Evolutionary conservation across 2,113 vertebrate species (phyloP).

Genomic region (Epinephelus cyanopodus): DNA sequence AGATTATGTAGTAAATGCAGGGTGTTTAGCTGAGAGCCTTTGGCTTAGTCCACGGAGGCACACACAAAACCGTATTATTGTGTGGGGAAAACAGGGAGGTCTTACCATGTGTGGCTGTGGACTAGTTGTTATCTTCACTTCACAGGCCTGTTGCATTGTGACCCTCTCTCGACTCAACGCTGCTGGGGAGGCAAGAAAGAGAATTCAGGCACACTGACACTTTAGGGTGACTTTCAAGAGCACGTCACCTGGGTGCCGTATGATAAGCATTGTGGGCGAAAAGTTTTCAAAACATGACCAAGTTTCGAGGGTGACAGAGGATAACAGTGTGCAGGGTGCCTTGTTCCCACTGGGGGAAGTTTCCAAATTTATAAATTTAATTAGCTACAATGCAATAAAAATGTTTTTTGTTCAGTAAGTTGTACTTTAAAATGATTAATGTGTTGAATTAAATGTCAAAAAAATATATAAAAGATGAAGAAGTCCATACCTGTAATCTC

Average conservation of each 20-base stretch:
- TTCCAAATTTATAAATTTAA: background rate
- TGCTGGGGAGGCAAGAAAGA: conserved; percentile 4
- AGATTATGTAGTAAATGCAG: conserved; percentile 62
- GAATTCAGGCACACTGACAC: conserved; percentile 16
- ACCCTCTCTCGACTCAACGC: conserved; percentile 39
- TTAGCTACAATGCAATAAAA: background rate
- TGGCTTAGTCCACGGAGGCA: conserved; percentile 46
- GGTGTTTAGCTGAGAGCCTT: conserved; percentile 46
- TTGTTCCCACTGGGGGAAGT: background rate
- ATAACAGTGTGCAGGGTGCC: background rate
- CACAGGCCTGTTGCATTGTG: conserved; percentile 73
- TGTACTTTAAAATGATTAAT: background rate
- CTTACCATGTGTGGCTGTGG: conserved; percentile 63
- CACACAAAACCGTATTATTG: conserved; percentile 36
- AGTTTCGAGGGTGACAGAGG: background rate
- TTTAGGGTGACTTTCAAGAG: background rate
- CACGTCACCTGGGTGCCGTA: conserved; percentile 6
- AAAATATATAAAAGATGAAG: too few species aligned
- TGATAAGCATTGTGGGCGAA: conserved; percentile 16
- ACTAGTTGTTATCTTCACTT: conserved; percentile 53
- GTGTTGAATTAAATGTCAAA: background rate
- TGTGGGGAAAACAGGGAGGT: conserved; percentile 33
- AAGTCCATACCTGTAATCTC: conserved; percentile 57
- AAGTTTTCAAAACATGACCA: conserved; percentile 11
- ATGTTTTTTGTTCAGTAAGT: background rate